A percentile compares a stretch with the other conserved stretches of the same genome.
These are phyloP conservation scores for Aeoliscus strigatus DNA, from an alignment of 2,797 vertebrate genomes.

Conservation along the genomic window DNA sequence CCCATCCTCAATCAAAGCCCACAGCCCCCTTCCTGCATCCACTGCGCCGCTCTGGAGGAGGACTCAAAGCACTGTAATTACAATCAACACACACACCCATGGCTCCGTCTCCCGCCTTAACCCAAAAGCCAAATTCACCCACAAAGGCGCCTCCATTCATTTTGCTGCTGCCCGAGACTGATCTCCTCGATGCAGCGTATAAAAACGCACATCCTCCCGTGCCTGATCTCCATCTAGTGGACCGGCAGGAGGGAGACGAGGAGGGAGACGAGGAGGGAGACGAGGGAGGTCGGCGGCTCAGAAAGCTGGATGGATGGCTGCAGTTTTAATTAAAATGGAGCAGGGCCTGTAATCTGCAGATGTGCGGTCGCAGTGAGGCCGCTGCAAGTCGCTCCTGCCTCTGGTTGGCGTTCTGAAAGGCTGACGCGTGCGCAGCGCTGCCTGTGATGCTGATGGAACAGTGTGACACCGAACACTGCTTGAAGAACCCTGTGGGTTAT, in stretches of 20 bases:
- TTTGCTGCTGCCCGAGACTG: slow-evolving; percentile 32
- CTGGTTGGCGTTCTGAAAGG: slow-evolving; percentile 31
- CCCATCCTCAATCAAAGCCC: slow-evolving; percentile 65
- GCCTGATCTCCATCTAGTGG: slow-evolving; percentile 30
- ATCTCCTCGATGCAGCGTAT: slow-evolving; percentile 40
- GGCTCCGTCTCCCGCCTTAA: slow-evolving; percentile 50
- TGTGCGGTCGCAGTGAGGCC: slow-evolving; percentile 44
- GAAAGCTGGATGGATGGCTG: slow-evolving; percentile 29
- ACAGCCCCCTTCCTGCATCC: slow-evolving; percentile 46
- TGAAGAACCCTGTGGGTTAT: slow-evolving; percentile 21
- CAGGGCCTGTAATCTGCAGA: slow-evolving; percentile 50
- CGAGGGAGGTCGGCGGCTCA: slow-evolving; percentile 29
- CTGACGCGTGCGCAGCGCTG: slow-evolving; percentile 50
- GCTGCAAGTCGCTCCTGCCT: slow-evolving; percentile 56
- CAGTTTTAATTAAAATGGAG: slow-evolving; percentile 60
- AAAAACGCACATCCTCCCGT: slow-evolving; percentile 38
- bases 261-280: slow-evolving; percentile 20
- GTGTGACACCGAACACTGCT: slow-evolving; percentile 16
- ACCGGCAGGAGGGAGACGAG: slow-evolving; percentile 24
- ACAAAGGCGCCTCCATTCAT: slow-evolving; percentile 34
- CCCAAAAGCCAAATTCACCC: slow-evolving; percentile 19
- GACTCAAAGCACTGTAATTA: slow-evolving; percentile 81
- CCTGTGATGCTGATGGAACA: slow-evolving; percentile 38
- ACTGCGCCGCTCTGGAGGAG: slow-evolving; percentile 63
- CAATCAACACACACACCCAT: slow-evolving; percentile 78